Base-by-base conservation (phyloP, 1,140 invertebrate genomes). In the Sweltsa coloradensis region DNA sequence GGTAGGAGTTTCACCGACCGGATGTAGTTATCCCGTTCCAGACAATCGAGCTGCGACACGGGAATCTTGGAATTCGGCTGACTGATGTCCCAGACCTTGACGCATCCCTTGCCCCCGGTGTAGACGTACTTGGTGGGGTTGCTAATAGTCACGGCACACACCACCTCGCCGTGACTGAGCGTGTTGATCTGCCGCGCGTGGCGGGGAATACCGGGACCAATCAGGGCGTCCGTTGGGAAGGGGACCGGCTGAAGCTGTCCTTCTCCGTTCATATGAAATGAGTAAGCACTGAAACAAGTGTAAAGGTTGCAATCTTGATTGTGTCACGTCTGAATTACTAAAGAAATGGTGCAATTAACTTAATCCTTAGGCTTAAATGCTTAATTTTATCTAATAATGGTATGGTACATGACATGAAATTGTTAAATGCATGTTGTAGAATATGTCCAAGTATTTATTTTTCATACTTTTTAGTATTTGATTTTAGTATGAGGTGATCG, bases 41-140 rank as follows among this genome's bases (percentile, higher is more conserved):
- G 70, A 67, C 93, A 97, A 66, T 97, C 91, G 37, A 97, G 66
- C 63, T 94, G 91, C 49, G 88, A 88, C 2, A 96, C 78, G 4
- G 90, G 89, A 61, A 75, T 83, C 53, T 88, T 85, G 34, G 66
- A 73, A 11, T 76, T 80, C 3, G 86, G 82, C 58, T 89, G 85
- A 58, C 83, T 84, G 55, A 95, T 86, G 59, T 88, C 84, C 85
- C 83, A 88, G n/a, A 97, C 86, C 71, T 97, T 98, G 37, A 98
- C 94, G 69, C 92, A 97, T 37, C 95, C 93, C 68, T 97, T 97
- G 44, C 95, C 95, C n/a, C 95, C 95, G 11, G 95, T 98, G 67
- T 96, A 98, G 5, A 97, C 91, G 65, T 93, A 89, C 63, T 91
- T 82, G 47, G 88, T 90, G 29, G 88, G 85, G 68, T 87, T 89